Conservation (phyloP, 2,888 invertebrate species). For the Tinea trinotella region DNA sequence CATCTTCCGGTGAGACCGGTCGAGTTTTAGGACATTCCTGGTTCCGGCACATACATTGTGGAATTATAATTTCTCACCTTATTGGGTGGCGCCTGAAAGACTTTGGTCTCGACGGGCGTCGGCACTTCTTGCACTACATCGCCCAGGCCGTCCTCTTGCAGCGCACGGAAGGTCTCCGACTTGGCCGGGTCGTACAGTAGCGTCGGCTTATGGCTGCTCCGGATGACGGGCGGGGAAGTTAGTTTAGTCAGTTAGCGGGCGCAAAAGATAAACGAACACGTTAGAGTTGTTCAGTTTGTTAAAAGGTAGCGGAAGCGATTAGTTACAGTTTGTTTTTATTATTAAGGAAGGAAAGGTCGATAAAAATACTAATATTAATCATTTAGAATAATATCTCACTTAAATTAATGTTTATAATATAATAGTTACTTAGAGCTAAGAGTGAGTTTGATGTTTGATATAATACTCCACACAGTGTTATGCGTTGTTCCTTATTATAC, state of each 20-base stretch:
- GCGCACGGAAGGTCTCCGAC: slow-evolving; percentile 90
- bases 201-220: slow-evolving; percentile 75
- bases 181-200: slow-evolving; percentile 88
- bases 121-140: slow-evolving; percentile 78
- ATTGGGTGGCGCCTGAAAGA: slow-evolving; percentile 79
- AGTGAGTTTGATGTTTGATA: neutral
- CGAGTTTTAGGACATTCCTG: no score
- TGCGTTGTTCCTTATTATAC: neutral
- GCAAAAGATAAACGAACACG: slow-evolving; percentile 55
- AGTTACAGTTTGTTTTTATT: slow-evolving; percentile 44
- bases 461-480: neutral
- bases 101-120: slow-evolving; percentile 80
- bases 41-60: no score
- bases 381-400: slow-evolving; percentile 58
- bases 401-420: slow-evolving; percentile 28
- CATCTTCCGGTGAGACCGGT: no score
- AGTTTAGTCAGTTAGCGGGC: slow-evolving; percentile 70
- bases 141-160: slow-evolving; percentile 82
- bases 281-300: slow-evolving; percentile 41
- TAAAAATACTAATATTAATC: slow-evolving; percentile 82
- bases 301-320: slow-evolving; percentile 50
- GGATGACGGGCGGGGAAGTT: slow-evolving; percentile 39
- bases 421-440: slow-evolving; percentile 6
- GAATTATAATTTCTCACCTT: slow-evolving; percentile 50
- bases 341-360: slow-evolving; percentile 87